Percentiles rank a stretch among this genome's conserved stretches.
These are phyloP conservation scores for Anoplius nigerrimus DNA, from an alignment of 2,888 invertebrate species.

Conservation along the genomic window DNA sequence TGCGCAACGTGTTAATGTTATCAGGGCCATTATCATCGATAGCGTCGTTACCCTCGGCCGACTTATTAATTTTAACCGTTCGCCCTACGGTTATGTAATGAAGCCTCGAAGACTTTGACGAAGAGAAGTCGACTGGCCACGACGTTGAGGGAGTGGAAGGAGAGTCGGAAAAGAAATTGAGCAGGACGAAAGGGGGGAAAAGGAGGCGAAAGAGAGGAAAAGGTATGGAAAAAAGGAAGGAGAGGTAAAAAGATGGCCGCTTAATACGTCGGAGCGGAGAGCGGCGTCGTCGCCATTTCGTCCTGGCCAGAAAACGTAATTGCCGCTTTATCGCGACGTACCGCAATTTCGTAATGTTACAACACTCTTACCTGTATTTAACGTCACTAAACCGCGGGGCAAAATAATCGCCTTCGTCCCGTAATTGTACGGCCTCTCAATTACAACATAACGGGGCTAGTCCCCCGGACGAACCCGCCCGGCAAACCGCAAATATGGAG, in stretches of 20 bases:
- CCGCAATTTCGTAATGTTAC: constrained; percentile 37
- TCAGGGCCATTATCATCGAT: no score
- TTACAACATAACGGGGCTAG: constrained; percentile 27
- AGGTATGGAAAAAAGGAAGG: no score
- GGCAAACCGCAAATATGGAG: constrained; percentile 16
- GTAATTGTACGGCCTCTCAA: constrained; percentile 33
- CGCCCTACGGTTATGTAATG: no score
- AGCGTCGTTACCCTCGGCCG: no score
- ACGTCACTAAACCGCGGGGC: constrained; percentile 1
- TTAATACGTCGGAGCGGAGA: constrained; percentile 9
- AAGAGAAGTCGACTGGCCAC: no score
- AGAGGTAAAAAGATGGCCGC: constrained; percentile 21
- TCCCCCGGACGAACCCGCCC: background rate
- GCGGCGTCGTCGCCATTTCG: background rate
- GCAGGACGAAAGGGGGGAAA: no score
- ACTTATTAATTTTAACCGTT: no score
- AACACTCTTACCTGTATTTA: constrained; percentile 38
- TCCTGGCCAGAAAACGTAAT: constrained; percentile 19
- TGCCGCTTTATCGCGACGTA: constrained; percentile 20
- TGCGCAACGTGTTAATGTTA: no score
- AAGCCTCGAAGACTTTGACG: no score
- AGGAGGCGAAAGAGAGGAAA: no score
- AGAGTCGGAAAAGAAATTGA: no score
- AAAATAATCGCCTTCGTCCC: constrained; percentile 29
- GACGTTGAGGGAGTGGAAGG: no score